phyloP scores from a whole-genome alignment of 2,797 vertebrate genomes.

The Prunella strophiata region DNA sequence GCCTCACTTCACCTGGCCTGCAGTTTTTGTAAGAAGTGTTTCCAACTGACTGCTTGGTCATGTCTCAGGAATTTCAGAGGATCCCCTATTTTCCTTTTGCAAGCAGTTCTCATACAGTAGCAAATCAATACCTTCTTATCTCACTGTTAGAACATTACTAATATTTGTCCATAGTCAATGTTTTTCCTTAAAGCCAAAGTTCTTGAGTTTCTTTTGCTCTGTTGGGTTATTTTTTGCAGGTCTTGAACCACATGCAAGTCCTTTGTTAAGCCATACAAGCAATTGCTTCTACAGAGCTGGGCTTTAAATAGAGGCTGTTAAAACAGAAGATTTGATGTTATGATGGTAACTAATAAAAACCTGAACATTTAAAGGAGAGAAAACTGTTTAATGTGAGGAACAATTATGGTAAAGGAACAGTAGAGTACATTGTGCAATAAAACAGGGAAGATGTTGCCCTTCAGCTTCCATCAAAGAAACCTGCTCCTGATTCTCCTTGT shows the following conservation, averaged over 20 bases:
- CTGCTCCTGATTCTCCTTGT: background rate
- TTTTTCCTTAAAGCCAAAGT: background rate
- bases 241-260: background rate
- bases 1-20: background rate
- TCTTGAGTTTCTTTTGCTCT: background rate
- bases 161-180: background rate
- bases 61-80: background rate
- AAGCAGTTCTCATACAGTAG: background rate
- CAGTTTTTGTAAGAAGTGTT: background rate
- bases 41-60: background rate
- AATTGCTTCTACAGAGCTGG: background rate
- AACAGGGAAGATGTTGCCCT: background rate
- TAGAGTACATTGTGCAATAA: background rate
- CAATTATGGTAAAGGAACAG: background rate
- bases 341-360: background rate
- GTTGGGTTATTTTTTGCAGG: background rate
- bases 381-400: background rate
- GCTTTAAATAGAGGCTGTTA: background rate
- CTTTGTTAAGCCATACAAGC: background rate
- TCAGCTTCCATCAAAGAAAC: background rate
- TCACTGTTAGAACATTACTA: background rate
- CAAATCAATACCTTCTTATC: background rate
- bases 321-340: background rate
- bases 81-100: background rate
- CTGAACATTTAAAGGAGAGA: background rate